These are phyloP conservation scores for Cossypha dichroa DNA, from an alignment of 2,797 vertebrate genomes.

Conservation along the genomic window DNA sequence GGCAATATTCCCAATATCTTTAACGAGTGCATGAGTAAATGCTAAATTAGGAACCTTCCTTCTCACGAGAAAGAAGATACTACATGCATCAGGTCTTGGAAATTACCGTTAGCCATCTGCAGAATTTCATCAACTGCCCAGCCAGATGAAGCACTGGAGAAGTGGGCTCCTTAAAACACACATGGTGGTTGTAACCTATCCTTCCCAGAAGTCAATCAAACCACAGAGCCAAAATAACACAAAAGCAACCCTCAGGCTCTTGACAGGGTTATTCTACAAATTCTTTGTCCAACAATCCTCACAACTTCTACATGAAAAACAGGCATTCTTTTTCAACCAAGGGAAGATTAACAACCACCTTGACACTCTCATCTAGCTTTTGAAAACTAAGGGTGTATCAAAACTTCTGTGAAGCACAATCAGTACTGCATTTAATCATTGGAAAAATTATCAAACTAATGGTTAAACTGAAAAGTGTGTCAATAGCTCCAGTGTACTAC, in stretches of 20 bases:
- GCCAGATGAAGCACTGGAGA: neutral
- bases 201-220: neutral
- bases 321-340: neutral
- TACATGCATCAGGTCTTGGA: neutral
- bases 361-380: neutral
- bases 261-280: neutral
- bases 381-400: neutral
- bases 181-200: neutral
- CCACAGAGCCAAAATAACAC: neutral
- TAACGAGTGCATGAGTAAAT: constrained; percentile 22
- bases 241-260: neutral
- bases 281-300: neutral
- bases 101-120: constrained; percentile 14
- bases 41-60: constrained; percentile 37
- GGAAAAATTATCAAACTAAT: neutral
- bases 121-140: constrained; percentile 10
- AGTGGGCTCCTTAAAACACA: neutral
- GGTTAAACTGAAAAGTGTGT: neutral
- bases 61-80: constrained; percentile 4
- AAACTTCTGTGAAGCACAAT: neutral
- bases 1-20: constrained; percentile 46
- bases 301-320: neutral
- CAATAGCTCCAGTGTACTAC: neutral
- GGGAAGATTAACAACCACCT: neutral
- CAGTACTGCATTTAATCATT: neutral